phyloP scores from a whole-genome alignment of 2,113 vertebrate genomes.

The Channa argus region DNA sequence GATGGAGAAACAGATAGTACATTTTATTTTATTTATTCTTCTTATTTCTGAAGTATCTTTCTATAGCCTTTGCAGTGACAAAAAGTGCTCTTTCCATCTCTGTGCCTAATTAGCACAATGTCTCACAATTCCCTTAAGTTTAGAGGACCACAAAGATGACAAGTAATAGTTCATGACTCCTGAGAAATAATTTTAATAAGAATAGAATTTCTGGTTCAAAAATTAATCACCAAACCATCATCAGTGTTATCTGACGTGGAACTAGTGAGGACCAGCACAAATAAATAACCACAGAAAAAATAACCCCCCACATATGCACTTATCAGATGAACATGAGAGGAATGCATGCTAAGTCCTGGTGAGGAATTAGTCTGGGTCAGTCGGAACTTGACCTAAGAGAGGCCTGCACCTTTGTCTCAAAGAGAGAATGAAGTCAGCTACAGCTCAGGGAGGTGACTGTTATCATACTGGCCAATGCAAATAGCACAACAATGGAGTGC shows the following conservation, averaged over 20 bases:
- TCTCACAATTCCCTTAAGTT: conserved; percentile 42
- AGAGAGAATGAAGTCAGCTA: conserved; percentile 5
- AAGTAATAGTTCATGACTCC: conserved; percentile 11
- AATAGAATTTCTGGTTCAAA: background rate
- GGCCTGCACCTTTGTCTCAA: conserved; percentile 5
- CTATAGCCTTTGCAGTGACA: conserved; percentile 29
- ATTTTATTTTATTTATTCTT: conserved; percentile 14
- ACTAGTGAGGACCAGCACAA: background rate
- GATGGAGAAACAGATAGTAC: background rate
- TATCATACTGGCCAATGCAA: conserved; percentile 58
- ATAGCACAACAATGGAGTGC: conserved; percentile 44
- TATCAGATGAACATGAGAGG: conserved; percentile 37
- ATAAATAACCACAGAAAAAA: background rate
- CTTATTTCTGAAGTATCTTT: conserved; percentile 22
- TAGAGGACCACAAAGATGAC: conserved; percentile 33
- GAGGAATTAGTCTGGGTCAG: conserved; percentile 10
- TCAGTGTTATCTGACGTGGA: background rate
- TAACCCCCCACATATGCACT: background rate
- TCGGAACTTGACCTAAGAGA: conserved; percentile 8
- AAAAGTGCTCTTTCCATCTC: conserved; percentile 40
- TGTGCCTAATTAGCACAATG: conserved; percentile 42
- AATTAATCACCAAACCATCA: background rate
- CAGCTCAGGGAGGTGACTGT: conserved; percentile 39
- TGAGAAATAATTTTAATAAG: conserved; percentile 1
- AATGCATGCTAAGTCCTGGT: conserved; percentile 24